Base-by-base conservation (phyloP, 1,140 invertebrate genomes). In the Drosophila funebris region DNA sequence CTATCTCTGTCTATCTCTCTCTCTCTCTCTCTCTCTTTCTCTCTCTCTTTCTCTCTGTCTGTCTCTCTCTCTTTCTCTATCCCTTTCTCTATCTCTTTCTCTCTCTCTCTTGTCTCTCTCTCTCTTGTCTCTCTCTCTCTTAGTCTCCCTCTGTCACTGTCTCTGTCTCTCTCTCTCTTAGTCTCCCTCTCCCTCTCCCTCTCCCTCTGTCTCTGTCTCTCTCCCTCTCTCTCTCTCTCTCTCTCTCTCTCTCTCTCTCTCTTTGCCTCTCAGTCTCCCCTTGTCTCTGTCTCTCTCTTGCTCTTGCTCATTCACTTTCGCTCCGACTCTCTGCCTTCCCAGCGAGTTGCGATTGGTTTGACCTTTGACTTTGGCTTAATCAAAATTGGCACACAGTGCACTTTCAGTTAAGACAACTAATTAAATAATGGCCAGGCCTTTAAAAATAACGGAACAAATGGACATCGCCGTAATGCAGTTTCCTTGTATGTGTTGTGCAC, bases 401-500 rank as follows among this genome's bases (percentile, higher is more conserved):
- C 31, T 57, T 36, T 31, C 39, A 63, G 63, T 74, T 41, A 24
- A 44, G 62, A 43, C 69, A 63, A 61, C 75, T 87, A 88, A 87
- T 87, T 88, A 87, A 88, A 76, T 76, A 69, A 73, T 62, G 57
- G 20, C 64, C 58, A 29, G 44, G 44, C 24, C 44, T 27, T 54
- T 56, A 69, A 69, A 57, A 50, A 61, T 22, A 57, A 57, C 53
- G 53, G 4, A 52, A 43, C 29, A 22, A 43, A 53, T 56, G 64
- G 57, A 73, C 76, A 68, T 50, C 37, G 24, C 50, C 64, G 64
- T 88, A 87, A 87, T 87, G 83, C 84, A 88, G 44, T 87, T 87
- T 76, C 44, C 83, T 44, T 87, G 83, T 87, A 82, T 66, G 50
- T 56, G 43, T 36, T 54, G 56, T 22, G 41, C 50, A 18, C 18